Evolutionary conservation across 2,797 vertebrate species (phyloP).

Genomic region (Agapornis canus): DNA sequence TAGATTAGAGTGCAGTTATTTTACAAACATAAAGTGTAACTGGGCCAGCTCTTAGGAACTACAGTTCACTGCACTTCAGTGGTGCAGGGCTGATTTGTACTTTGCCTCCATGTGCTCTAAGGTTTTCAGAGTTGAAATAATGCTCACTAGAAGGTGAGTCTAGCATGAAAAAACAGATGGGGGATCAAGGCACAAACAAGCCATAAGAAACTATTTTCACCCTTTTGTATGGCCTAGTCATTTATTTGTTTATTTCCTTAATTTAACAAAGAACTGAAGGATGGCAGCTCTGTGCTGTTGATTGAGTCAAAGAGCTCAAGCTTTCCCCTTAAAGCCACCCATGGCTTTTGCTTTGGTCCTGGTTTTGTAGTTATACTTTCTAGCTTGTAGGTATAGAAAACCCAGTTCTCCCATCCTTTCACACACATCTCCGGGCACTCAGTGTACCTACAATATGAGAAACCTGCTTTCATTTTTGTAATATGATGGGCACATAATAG

Average conservation of each 20-base stretch:
- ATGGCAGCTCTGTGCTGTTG: neutral
- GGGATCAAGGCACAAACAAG: neutral
- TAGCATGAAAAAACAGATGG: neutral
- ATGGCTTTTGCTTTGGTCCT: neutral
- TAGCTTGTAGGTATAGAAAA: neutral
- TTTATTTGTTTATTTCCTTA: neutral
- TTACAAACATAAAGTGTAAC: neutral
- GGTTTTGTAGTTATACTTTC: neutral
- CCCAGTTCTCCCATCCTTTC: neutral
- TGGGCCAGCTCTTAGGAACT: neutral
- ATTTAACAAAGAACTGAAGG: neutral
- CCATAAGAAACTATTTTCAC: neutral
- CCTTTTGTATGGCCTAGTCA: neutral
- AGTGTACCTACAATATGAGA: neutral
- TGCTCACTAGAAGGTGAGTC: neutral
- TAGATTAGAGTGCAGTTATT: neutral
- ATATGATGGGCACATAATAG: neutral
- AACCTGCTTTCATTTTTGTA: neutral
- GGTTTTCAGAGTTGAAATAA: neutral
- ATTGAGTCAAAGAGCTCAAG: neutral
- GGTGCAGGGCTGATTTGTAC: neutral
- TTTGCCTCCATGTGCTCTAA: neutral
- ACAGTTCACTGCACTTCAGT: neutral
- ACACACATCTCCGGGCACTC: rapidly evolving
- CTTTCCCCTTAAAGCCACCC: neutral